Percentiles rank a stretch among this genome's conserved stretches.
Conservation (phyloP, 1,140 invertebrate genomes). For the Phthorimaea operculella region DNA sequence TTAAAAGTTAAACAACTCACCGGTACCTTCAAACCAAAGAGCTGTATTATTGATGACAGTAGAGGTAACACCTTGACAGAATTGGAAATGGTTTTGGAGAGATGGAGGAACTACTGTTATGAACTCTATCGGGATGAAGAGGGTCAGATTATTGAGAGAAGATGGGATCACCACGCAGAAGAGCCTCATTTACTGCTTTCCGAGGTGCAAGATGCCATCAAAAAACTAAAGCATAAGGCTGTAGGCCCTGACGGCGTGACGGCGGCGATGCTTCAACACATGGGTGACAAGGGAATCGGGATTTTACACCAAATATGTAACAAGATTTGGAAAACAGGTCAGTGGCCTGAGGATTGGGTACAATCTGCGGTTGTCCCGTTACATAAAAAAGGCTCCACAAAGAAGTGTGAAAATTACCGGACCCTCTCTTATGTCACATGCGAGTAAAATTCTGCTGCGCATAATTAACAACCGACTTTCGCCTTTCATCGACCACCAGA, state of each 20-base stretch:
- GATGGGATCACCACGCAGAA: not conserved
- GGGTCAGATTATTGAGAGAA: not conserved
- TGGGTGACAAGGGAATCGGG: not conserved
- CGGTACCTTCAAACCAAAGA: conserved; percentile 2
- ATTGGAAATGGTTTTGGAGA: conserved; percentile 4
- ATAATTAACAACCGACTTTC: not conserved
- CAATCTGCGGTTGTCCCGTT: not conserved
- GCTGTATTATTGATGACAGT: conserved; percentile 11
- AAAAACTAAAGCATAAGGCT: conserved; percentile 1
- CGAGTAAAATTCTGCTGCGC: conserved; percentile 1
- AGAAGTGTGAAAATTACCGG: not conserved
- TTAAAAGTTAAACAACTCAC: conserved; percentile 12
- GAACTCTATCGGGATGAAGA: conserved; percentile 2
- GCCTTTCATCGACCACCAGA: no score
- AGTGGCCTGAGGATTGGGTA: not conserved
- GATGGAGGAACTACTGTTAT: conserved; percentile 11
- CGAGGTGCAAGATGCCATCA: not conserved
- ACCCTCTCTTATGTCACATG: not conserved
- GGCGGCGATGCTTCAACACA: not conserved
- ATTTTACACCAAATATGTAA: not conserved
- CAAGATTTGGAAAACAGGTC: not conserved
- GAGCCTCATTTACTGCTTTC: not conserved
- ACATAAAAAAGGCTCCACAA: conserved; percentile 3
- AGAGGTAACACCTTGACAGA: conserved; percentile 10
- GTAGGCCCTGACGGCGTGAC: not conserved